Conservation (phyloP, 2,797 vertebrate genomes). For the Loriculus beryllinus region DNA sequence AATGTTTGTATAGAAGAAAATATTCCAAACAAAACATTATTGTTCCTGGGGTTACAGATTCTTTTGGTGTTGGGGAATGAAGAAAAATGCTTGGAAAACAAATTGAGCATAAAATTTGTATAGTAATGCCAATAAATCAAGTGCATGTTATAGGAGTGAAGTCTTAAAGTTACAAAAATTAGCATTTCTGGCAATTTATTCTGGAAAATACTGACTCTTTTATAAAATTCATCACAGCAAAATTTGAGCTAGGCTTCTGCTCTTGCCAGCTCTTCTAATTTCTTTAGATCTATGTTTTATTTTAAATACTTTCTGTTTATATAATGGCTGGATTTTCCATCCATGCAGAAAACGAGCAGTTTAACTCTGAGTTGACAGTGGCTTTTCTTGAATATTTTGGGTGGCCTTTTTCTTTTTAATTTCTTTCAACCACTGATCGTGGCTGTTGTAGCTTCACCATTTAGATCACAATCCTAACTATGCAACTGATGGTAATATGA, state of each 20-base stretch:
- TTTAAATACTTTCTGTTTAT: background rate
- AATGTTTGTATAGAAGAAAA: background rate
- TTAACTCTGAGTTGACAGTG: background rate
- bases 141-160: background rate
- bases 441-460: background rate
- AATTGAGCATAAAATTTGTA: background rate
- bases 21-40: background rate
- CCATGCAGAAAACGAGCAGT: background rate
- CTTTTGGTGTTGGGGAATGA: background rate
- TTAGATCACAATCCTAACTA: background rate
- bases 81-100: background rate
- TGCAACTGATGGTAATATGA: background rate
- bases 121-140: background rate
- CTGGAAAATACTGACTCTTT: background rate
- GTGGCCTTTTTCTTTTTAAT: background rate
- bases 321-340: background rate
- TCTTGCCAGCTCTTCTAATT: background rate
- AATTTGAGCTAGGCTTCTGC: background rate
- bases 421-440: background rate
- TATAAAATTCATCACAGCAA: background rate
- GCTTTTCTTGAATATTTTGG: background rate
- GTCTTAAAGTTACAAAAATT: background rate
- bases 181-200: background rate
- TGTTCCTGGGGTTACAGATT: background rate
- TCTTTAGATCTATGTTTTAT: background rate